Base-by-base conservation (phyloP, 2,888 invertebrate species). In the Pegoplata infirma region DNA sequence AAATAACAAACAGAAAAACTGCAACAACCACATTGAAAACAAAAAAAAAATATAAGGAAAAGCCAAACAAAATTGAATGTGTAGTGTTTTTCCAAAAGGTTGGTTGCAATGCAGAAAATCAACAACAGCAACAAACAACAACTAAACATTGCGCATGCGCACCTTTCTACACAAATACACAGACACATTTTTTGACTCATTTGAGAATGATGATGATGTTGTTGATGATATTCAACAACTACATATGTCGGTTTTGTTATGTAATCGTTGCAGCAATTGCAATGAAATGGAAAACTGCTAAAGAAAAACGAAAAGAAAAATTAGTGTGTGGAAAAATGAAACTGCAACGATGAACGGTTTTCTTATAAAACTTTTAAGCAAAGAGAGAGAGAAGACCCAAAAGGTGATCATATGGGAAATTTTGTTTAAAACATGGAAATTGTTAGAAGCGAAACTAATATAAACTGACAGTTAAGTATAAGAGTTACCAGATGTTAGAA, bases 241-340 rank as follows among this genome's bases (percentile, higher is more conserved):
- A 17, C 36, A 40, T 40, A 49, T 23, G 25, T 64, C 12, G 21
- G 12, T 46, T 61, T 49, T 68, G 44, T 79, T 79, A 75, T 63
- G 71, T 72, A 79, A 79, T 75, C 79, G 16, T 58, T 58, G n/a
- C 19, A 25, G 49, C 49, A 63, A 58, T 75, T 72, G 75, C 75
- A 79, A 72, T 28, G 79, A 79, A 79, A 79, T 79, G 79, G 79
- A 79, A 78, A 79, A 79, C 79, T 63, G 36, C 40, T 47, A 71
- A n/a, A 67, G 66, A 46, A 53, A 78, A 69, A 73, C 16, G 63
- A 78, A 79, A 75, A 61, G 64, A 75, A 74, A 74, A 59, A 5
- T 36, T 21, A 56, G n/a, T 46, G 59, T 28, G 17, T n/a, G 44
- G 40, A 53, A 68, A 53, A 25, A 19, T n/a, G 23, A 5, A 63